Conservation (phyloP, 2,888 invertebrate genomes). For the Tipula confusa region DNA sequence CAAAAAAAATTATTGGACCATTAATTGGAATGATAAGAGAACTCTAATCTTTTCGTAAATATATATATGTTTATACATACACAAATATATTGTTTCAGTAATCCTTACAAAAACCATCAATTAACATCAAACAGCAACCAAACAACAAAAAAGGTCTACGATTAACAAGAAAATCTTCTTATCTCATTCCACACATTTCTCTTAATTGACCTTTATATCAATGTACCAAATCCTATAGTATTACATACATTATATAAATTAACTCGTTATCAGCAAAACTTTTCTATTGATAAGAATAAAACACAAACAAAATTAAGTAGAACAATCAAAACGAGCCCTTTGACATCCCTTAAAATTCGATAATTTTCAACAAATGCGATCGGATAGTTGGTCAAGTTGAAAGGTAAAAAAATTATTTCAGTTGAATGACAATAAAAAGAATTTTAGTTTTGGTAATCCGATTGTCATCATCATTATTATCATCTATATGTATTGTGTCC, state of each 20-base stretch:
- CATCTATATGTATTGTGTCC: background rate
- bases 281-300: conserved; percentile 4
- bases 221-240: background rate
- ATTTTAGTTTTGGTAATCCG: conserved; percentile 6
- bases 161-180: background rate
- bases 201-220: conserved; percentile 20
- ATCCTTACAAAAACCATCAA: background rate
- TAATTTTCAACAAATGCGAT: background rate
- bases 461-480: conserved; percentile 12
- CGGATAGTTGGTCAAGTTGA: background rate
- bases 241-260: background rate
- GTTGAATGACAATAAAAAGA: conserved; percentile 20
- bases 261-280: background rate
- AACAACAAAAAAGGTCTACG: background rate
- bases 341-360: background rate
- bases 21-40: background rate
- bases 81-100: background rate
- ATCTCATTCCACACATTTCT: background rate
- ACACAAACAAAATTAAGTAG: background rate
- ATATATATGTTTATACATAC: too few relatives aligned
- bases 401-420: conserved; percentile 16
- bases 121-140: conserved; percentile 9
- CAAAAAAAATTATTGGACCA: background rate
- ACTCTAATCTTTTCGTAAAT: background rate
- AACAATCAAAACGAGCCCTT: background rate